Conservation (phyloP, 1,140 invertebrate species). For the Drosophila fuyamai region DNA sequence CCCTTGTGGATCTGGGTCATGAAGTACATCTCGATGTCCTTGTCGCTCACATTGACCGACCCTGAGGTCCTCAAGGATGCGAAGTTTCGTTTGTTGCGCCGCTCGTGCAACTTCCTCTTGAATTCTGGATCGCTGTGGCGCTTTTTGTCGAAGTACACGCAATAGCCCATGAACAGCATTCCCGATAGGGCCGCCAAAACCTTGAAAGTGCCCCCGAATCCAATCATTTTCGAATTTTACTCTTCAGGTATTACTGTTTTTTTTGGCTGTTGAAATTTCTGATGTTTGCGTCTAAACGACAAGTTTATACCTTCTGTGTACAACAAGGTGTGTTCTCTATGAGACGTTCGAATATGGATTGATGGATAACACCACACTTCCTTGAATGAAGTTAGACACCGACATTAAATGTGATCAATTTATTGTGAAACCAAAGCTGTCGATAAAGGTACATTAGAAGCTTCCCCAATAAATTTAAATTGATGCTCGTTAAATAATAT, state of each 20-base stretch:
- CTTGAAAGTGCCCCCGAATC: conserved; percentile 89
- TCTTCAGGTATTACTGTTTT: neutral
- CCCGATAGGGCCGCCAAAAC: conserved; percentile 94
- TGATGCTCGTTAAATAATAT: too few species aligned
- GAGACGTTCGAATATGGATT: neutral
- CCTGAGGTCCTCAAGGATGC: conserved; percentile 78
- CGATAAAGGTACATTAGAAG: too few species aligned
- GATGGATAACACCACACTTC: neutral
- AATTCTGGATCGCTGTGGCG: conserved; percentile 96
- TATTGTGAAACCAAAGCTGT: too few species aligned
- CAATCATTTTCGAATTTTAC: conserved; percentile 58
- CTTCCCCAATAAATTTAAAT: too few species aligned
- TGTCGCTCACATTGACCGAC: conserved; percentile 76
- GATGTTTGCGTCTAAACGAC: neutral
- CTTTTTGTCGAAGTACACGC: conserved; percentile 98
- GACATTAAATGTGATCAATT: neutral
- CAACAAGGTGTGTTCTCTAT: conserved; percentile 3
- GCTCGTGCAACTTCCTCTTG: conserved; percentile 89
- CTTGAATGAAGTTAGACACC: neutral
- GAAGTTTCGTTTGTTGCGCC: conserved; percentile 38
- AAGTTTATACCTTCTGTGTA: neutral
- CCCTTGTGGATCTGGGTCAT: conserved; percentile 90
- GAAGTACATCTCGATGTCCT: conserved; percentile 88
- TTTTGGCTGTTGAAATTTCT: neutral
- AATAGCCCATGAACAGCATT: conserved; percentile 91